phyloP scores from a whole-genome alignment of 2,888 invertebrate genomes.

The Diplolepis rosae region DNA sequence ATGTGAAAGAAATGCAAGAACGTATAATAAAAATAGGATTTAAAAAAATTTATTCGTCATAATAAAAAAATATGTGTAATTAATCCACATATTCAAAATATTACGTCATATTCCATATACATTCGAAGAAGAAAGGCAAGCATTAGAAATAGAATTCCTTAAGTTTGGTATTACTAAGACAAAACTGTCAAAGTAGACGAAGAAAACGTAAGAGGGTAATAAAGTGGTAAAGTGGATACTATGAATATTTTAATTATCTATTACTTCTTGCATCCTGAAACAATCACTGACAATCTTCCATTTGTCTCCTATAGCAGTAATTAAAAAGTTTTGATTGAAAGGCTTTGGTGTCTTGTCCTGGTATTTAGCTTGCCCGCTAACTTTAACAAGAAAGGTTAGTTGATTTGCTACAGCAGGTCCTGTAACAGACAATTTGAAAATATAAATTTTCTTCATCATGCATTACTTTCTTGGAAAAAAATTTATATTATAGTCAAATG shows the following conservation, averaged over 20 bases:
- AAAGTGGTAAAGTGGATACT: background rate
- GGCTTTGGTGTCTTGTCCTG: slow-evolving; percentile 77
- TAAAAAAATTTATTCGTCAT: too few species aligned
- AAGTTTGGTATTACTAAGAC: background rate
- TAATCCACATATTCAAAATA: too few species aligned
- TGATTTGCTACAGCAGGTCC: slow-evolving; percentile 86
- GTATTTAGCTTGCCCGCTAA: slow-evolving; percentile 88
- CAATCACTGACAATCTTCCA: slow-evolving; percentile 96
- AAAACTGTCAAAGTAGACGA: background rate
- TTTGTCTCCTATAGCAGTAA: slow-evolving; percentile 90
- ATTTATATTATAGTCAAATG: slow-evolving; percentile 2
- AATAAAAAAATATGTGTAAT: too few species aligned
- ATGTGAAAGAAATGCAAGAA: too few species aligned
- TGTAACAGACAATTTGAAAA: slow-evolving; percentile 53
- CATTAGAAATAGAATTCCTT: background rate
- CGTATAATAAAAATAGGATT: too few species aligned
- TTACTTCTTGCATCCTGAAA: slow-evolving; percentile 83
- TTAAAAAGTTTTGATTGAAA: slow-evolving; percentile 90
- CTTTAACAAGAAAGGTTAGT: slow-evolving; percentile 87
- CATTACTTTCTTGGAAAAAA: background rate
- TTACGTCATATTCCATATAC: too few species aligned
- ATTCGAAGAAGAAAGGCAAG: too few species aligned
- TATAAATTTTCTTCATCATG: background rate
- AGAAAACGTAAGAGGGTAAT: too few species aligned
- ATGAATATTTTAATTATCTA: background rate